These are phyloP conservation scores for Brachyistius frenatus DNA, from an alignment of 2,113 vertebrate species.

Conservation along the genomic window DNA sequence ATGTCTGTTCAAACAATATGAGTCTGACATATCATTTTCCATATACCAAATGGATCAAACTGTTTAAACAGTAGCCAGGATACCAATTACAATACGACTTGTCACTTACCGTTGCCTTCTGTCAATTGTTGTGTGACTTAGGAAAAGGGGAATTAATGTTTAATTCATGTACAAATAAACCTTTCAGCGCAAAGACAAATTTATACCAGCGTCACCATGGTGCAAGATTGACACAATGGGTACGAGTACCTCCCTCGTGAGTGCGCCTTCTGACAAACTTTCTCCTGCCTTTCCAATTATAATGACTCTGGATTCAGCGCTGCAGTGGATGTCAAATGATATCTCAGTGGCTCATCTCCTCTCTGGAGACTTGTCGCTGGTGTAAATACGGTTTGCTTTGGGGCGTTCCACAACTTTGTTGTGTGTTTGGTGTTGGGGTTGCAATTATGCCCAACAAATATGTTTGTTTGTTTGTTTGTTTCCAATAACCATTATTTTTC, in stretches of 20 bases:
- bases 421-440: constrained; percentile 39
- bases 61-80: constrained; percentile 52
- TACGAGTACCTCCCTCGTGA: constrained; percentile 55
- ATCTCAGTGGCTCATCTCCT: constrained; percentile 53
- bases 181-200: constrained; percentile 65
- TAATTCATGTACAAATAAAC: constrained; percentile 73
- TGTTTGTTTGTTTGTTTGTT: neutral
- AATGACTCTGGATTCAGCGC: constrained; percentile 67
- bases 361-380: constrained; percentile 40
- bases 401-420: constrained; percentile 19
- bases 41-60: constrained; percentile 28
- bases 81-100: constrained; percentile 49
- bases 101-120: constrained; percentile 35
- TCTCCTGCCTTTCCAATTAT: constrained; percentile 72
- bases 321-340: constrained; percentile 60
- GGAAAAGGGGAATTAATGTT: constrained; percentile 51
- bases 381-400: constrained; percentile 65
- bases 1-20: constrained; percentile 22
- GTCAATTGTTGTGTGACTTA: constrained; percentile 42
- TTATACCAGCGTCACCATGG: constrained; percentile 38
- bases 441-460: constrained; percentile 34
- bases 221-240: constrained; percentile 77
- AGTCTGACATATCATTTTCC: constrained; percentile 26
- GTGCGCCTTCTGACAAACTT: constrained; percentile 69
- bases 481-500: constrained; percentile 6